phyloP scores from a whole-genome alignment of 2,113 vertebrate species.

The Triplophysa siluroides region DNA sequence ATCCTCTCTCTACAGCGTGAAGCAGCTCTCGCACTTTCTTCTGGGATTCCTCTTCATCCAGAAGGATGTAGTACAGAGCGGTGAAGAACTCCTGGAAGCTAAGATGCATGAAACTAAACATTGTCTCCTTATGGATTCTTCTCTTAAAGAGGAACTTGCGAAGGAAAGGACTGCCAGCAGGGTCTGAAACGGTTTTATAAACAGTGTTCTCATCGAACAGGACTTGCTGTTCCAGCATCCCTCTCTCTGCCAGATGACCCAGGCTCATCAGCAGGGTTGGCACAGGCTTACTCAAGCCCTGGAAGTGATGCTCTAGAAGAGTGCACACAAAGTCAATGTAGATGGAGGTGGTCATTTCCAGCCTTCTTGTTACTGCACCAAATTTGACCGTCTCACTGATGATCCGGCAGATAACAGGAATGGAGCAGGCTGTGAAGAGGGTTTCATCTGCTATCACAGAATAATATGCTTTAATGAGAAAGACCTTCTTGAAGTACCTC shows the following conservation, averaged over 20 bases:
- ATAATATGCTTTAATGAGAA: neutral
- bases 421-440: no score
- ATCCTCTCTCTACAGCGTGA: neutral
- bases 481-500: conserved; percentile 43
- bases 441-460: no score
- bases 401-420: no score
- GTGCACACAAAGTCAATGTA: no score
- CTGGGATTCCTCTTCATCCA: neutral
- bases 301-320: no score
- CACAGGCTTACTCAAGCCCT: no score
- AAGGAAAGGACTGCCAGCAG: conserved; percentile 21
- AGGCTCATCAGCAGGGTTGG: conserved; percentile 16
- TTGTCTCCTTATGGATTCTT: neutral
- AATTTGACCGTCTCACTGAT: no score
- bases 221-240: conserved; percentile 11
- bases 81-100: conserved; percentile 64
- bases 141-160: conserved; percentile 27
- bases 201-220: conserved; percentile 20
- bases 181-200: neutral
- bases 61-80: conserved; percentile 44
- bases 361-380: no score
- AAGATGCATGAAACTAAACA: conserved; percentile 56
- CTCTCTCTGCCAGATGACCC: conserved; percentile 30
- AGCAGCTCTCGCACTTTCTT: conserved; percentile 27
- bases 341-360: no score